Percentiles rank a stretch among this genome's conserved stretches.
Evolutionary conservation across 2,888 invertebrate genomes (phyloP).

Genomic region (Rhopalosiphum nymphaeae): DNA sequence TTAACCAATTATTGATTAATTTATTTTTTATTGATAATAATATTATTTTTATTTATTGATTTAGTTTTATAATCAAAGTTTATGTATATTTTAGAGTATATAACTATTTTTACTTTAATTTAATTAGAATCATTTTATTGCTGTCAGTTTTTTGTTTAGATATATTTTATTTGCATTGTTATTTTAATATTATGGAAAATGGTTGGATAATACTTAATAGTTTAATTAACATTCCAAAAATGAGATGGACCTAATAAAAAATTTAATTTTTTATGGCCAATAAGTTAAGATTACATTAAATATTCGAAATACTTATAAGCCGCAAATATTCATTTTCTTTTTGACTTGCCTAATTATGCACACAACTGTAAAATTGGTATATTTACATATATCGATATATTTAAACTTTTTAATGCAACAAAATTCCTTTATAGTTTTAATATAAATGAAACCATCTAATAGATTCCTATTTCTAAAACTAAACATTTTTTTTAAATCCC

Average conservation of each 20-base stretch:
- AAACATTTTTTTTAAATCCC: background rate
- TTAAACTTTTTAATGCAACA: background rate
- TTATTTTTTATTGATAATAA: background rate
- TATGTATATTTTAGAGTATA: background rate
- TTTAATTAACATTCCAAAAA: background rate
- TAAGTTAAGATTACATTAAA: too few relatives aligned
- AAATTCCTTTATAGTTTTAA: background rate
- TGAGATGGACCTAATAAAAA: background rate
- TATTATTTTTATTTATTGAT: background rate
- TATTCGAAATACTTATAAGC: too few relatives aligned
- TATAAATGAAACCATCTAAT: background rate
- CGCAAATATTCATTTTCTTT: background rate
- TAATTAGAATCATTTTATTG: background rate
- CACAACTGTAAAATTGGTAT: background rate
- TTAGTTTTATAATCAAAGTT: background rate
- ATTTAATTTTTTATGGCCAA: background rate
- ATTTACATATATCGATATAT: background rate
- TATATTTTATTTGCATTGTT: background rate
- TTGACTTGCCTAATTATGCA: background rate
- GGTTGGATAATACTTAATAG: background rate
- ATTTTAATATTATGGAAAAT: background rate
- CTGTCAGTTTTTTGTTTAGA: background rate
- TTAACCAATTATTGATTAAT: background rate
- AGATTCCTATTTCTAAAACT: background rate
- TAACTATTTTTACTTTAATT: background rate